Evolutionary conservation across 2,797 vertebrate genomes (phyloP).

Genomic region (Sebastes nivosus): DNA sequence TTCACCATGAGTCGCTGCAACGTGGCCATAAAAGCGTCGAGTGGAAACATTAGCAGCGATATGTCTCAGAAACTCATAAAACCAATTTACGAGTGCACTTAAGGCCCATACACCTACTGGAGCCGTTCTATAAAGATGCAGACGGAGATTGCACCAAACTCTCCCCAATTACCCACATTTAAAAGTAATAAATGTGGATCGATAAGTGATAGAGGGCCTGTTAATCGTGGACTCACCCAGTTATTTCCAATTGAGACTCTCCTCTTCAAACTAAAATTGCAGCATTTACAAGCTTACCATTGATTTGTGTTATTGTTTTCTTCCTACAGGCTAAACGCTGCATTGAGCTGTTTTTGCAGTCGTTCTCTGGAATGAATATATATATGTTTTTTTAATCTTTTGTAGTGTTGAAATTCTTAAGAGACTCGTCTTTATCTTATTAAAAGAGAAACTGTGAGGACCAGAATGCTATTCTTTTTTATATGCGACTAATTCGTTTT

Average conservation of each 20-base stretch:
- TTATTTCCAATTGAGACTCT: slow-evolving; percentile 64
- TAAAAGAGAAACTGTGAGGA: slow-evolving; percentile 6
- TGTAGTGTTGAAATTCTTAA: slow-evolving; percentile 29
- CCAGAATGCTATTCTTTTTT: slow-evolving; percentile 8
- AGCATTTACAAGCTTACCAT: slow-evolving; percentile 66
- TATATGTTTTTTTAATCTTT: not conserved
- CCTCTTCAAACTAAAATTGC: slow-evolving; percentile 62
- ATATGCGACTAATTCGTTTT: slow-evolving; percentile 10
- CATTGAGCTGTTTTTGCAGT: slow-evolving; percentile 35
- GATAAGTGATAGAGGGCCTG: slow-evolving; percentile 70
- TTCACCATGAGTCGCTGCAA: slow-evolving; percentile 67
- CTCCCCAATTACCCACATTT: slow-evolving; percentile 77
- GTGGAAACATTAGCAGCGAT: slow-evolving; percentile 83
- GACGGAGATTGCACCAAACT: slow-evolving; percentile 78
- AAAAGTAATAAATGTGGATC: slow-evolving; percentile 81
- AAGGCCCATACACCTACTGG: slow-evolving; percentile 76
- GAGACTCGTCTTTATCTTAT: slow-evolving; percentile 32
- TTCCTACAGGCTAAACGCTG: slow-evolving; percentile 51
- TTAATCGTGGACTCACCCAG: slow-evolving; percentile 65
- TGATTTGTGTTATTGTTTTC: slow-evolving; percentile 68
- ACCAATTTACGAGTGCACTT: slow-evolving; percentile 84
- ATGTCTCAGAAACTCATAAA: slow-evolving; percentile 84
- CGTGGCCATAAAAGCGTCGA: slow-evolving; percentile 78
- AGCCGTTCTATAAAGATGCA: slow-evolving; percentile 79
- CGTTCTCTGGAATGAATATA: slow-evolving; percentile 6